phyloP scores from a whole-genome alignment of 2,797 vertebrate genomes.

The Amphiprion clarkii region DNA sequence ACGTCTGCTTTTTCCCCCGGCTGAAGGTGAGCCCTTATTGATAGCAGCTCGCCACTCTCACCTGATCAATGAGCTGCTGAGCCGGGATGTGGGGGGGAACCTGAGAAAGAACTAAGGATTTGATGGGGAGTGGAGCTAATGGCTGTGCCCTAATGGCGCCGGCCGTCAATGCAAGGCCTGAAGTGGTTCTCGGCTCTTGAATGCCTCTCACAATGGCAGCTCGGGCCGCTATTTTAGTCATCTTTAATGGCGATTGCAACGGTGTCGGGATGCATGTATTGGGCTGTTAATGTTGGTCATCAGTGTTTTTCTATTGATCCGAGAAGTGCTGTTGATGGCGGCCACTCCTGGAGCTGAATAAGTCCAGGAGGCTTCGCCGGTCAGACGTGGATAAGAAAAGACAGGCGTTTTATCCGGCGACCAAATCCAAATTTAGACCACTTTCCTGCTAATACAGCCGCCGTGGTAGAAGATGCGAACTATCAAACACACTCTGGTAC shows the following conservation, averaged over 20 bases:
- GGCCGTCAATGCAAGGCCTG: slow-evolving; percentile 52
- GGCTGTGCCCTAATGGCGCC: slow-evolving; percentile 59
- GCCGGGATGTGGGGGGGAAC: slow-evolving; percentile 10
- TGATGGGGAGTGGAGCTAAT: slow-evolving; percentile 58
- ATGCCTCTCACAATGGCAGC: slow-evolving; percentile 35
- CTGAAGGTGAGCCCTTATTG: slow-evolving; percentile 90
- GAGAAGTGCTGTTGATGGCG: slow-evolving; percentile 34
- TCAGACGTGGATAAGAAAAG: slow-evolving; percentile 10
- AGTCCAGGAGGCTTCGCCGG: slow-evolving; percentile 29
- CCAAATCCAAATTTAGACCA: slow-evolving; percentile 22
- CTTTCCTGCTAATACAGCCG: slow-evolving; percentile 22
- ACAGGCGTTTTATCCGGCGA: slow-evolving; percentile 24
- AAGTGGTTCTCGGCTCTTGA: slow-evolving; percentile 63
- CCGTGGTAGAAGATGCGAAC: slow-evolving; percentile 24
- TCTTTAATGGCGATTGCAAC: slow-evolving; percentile 52
- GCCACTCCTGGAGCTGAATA: slow-evolving; percentile 15
- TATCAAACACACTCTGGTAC: background rate
- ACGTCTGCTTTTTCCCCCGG: slow-evolving; percentile 98
- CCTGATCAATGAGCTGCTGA: slow-evolving; percentile 69
- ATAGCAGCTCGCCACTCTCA: slow-evolving; percentile 31
- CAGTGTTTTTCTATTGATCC: slow-evolving; percentile 54
- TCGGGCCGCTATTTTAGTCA: slow-evolving; percentile 61
- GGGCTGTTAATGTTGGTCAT: slow-evolving; percentile 43
- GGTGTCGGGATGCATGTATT: slow-evolving; percentile 30
- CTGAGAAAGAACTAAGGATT: slow-evolving; percentile 19